Base-by-base conservation (phyloP, 2,797 vertebrate species). In the Poecilia wingei region DNA sequence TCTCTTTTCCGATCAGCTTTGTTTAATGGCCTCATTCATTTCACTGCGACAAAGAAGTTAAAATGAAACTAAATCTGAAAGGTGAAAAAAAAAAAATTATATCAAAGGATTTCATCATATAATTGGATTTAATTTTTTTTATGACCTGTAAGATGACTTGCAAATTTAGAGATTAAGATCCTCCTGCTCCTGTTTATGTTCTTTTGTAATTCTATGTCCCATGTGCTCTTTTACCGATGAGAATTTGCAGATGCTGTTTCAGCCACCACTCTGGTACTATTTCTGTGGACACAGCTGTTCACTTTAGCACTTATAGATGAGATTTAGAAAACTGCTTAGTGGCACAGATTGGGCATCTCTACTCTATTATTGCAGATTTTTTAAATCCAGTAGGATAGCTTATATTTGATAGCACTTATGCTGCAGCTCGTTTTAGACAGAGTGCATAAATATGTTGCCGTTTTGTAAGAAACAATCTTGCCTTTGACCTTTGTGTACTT, bases 251-350 rank as follows among this genome's bases (percentile, higher is more conserved):
- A 79, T 45, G 20, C 14, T 51, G 20, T 3, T 75, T 76, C 45
- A 70, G 53, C 43, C 59, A 25, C 53, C 45, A n/a, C 49, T 36
- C 28, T 22, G 3, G 49, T 70, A 33, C 5, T 47, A 43, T 51
- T 68, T 47, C 74, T 74, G 9, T 66, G 16, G 59, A 57, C 73
- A 74, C 73, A 74, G 73, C 73, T 31, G 12, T 66, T 86, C 71
- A 72, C 49, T 75, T 53, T 25, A 68, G 41, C 68, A 43, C 41
- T 53, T 74, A 57, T 47, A 51, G 4, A 76, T 70, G 41, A 13
- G 41, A 43, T 22, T 28, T 14, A n/a, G 22, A 43, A 70, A 70
- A 45, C 39, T 70, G 68, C 68, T 43, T 70, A 70, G 41, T 70
- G 22, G 41, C n/a, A 45, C 13, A 45, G 41, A 41, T 70, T 70